Evolutionary conservation across 2,888 invertebrate species (phyloP), one percentile per base, ranked within the genome.

Genomic region (Lasioglossum marginatum): DNA sequence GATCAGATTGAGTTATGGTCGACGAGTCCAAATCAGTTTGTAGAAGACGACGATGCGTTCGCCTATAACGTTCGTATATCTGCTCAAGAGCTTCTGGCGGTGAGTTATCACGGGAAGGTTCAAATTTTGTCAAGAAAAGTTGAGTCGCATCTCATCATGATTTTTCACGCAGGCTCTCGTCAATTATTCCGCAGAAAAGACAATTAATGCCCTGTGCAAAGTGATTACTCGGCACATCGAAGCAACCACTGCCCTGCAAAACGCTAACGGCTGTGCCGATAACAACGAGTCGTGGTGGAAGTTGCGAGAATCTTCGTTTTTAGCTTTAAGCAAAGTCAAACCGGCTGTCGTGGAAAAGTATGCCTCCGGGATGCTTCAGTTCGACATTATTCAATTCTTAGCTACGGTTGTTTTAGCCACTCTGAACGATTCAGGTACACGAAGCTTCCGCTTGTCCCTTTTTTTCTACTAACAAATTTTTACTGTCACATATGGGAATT

Each of bases 41-140:
- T 97, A 10, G 97, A 97, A 90, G 97, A 97, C 92, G 97, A 97
- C 91, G 97, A 97, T 68, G 96, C 96, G 0, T 96, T 96, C 84
- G 96, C 96, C 37, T 96, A 97, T 87, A 97, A 97, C 31, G 97
- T 97, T 71, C 95, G 97, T 81, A 96, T 97, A 86, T 97, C 97
- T 0, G 97, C 97, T 2, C 96, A 96, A 81, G 97, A 97, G 94
- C 95, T 97, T 60, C 92, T 97, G 16, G 92, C 95, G 92, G 97
- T 97, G 94, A 93, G 94, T 90, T 57, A 40, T 2, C 2, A 19
- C 31, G 8, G 19, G 43, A 14, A 72, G 14, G 8, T 68, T 37
- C 1, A 3, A 37, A 37, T 23, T 68, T 37, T 37, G 31, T 23
- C 0, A 2, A 37, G 23, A 19, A 37, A 23, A 34, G 71, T 12